phyloP scores from a whole-genome alignment of 2,797 vertebrate species.

The Sebastes vulpes region DNA sequence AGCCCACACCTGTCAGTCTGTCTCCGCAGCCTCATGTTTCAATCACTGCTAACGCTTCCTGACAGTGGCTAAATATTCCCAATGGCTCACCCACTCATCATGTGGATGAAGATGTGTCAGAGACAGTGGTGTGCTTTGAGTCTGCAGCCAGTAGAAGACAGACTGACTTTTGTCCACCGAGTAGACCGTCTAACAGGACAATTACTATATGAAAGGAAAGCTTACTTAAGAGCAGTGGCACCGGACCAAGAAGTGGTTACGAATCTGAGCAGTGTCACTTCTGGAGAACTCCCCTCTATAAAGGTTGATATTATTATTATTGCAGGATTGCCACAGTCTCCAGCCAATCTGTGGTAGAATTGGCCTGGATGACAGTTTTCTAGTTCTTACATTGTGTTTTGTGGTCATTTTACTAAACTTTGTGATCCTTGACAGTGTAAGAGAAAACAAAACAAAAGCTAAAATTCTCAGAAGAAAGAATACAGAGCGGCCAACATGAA shows the following conservation, averaged over 20 bases:
- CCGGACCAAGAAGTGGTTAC: not conserved
- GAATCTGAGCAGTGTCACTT: not conserved
- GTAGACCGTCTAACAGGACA: slow-evolving; percentile 2
- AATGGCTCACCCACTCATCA: slow-evolving; percentile 34
- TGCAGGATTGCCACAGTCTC: not conserved
- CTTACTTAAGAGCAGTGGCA: not conserved
- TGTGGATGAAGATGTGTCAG: slow-evolving; percentile 49
- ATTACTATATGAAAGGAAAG: slow-evolving; percentile 13
- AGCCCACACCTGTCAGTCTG: slow-evolving; percentile 40
- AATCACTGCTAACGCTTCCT: slow-evolving; percentile 40
- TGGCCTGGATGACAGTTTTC: not conserved
- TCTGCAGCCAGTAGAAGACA: slow-evolving; percentile 29
- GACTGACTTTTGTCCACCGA: slow-evolving; percentile 22
- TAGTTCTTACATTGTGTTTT: not conserved
- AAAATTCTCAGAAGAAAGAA: not conserved
- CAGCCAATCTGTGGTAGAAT: not conserved
- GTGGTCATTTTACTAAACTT: not conserved
- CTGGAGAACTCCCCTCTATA: not conserved
- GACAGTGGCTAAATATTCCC: slow-evolving; percentile 50
- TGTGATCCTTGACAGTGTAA: not conserved
- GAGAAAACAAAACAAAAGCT: not conserved
- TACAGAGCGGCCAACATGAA: not conserved
- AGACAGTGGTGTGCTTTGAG: slow-evolving; percentile 51
- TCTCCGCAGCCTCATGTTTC: slow-evolving; percentile 31
- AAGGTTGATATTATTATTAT: not conserved